A percentile compares a stretch with the other conserved stretches of the same genome.
These are phyloP conservation scores for Pteromalus puparum DNA, from an alignment of 1,140 invertebrate genomes.

Conservation along the genomic window DNA sequence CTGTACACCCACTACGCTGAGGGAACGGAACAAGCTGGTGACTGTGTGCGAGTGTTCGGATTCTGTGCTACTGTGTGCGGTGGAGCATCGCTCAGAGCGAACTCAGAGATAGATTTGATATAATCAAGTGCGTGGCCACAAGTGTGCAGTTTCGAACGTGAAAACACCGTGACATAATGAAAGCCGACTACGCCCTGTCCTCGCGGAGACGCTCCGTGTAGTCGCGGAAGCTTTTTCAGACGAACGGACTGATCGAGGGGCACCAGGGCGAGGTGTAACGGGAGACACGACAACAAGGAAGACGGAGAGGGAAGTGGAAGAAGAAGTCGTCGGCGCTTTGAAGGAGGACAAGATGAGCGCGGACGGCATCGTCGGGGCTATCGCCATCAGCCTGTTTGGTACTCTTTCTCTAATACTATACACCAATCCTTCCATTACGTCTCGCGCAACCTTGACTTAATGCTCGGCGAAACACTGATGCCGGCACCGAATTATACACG, in stretches of 20 bases:
- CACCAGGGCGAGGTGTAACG: not conserved
- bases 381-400: slow-evolving; percentile 72
- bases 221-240: not conserved
- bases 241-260: not conserved
- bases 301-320: not conserved
- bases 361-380: slow-evolving; percentile 70
- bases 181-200: not conserved
- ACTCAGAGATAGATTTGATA: no score
- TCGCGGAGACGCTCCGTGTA: not conserved
- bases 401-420: slow-evolving; percentile 5
- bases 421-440: not conserved
- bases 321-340: not conserved
- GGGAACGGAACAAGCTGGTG: not conserved
- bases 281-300: not conserved
- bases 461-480: not conserved
- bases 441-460: not conserved
- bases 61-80: not conserved
- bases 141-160: not conserved
- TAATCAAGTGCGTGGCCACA: no score
- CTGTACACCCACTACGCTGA: not conserved
- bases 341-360: slow-evolving; percentile 64
- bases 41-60: not conserved
- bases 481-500: no score
- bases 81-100: no score
- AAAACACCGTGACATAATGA: not conserved